Evolutionary conservation across 2,113 vertebrate species (phyloP), one percentile per base, ranked within the genome.

Genomic region (Loxodonta africana): DNA sequence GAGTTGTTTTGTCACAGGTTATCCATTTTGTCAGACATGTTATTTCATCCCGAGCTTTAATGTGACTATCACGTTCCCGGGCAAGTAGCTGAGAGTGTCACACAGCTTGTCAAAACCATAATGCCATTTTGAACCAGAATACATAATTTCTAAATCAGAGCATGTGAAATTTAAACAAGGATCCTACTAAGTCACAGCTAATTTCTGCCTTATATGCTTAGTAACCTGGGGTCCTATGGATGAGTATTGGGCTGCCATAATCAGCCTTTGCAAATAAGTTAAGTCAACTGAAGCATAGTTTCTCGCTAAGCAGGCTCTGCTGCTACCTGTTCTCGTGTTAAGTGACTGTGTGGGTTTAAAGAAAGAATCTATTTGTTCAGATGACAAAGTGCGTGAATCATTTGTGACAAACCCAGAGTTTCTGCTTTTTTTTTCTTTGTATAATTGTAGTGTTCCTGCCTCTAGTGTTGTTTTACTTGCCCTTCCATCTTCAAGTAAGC

Each of bases 1-100:
- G 96, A 98, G 96, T 95, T 86, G 84, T 95, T 71, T 83, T 98
- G 91, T 95, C 96, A 96, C 67, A 86, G 83, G 33, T 94, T 97
- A 92, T 96, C 90, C 83, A 25, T 98, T 97, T 97, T 98, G 95
- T 92, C 85, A 97, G 92, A 87, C 74, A 25, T 92, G 87, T 87
- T 97, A 95, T 96, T 97, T 97, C 76, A 92, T 94, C 78, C 81
- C 76, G 62, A 92, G 91, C 71, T 95, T 97, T 96, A 92, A 97
- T 93, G 77, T 96, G 96, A 97, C 95, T 90, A 63, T 95, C 91
- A 80, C 23, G 63, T 88, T 84, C 12, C 94, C 84, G 83, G 92
- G 73, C 73, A 67, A 88, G 92, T 81, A 60, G 46, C 84, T 90
- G 37, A 57, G 87, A 85, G 33, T 95, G 94, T 89, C 51, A 14